Base-by-base conservation (phyloP, 2,797 vertebrate species). In the Hyperoplus lanceolatus region DNA sequence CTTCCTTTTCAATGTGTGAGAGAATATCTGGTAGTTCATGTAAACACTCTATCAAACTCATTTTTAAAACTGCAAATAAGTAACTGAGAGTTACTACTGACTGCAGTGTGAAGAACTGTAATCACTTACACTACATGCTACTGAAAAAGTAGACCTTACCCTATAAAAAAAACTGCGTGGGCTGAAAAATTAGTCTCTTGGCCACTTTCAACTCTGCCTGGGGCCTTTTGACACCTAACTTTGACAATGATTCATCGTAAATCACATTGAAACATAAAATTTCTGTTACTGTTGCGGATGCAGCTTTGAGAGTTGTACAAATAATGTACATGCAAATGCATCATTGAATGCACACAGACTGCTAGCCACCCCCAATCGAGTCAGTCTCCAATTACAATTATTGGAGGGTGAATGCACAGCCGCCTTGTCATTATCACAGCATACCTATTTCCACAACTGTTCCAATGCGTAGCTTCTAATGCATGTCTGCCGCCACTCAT, bases 1-100 rank as follows among this genome's bases (percentile, higher is more conserved):
- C 54, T 29, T 63, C 69, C 77, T 70, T 77, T 63, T 77, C 50
- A 70, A 45, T 12, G 65, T 86, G 73, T 79, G 77, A 87, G 75
- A 73, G 87, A 89, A 88, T 73, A 79, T 53, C 80, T 68, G 73
- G 73, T 16, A 3, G 70, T 46, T 46, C 11, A 46, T 46, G 45
- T 46, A 5, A 9, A 46, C 11, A 10, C 45, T 46, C 2, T 46
- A 46, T 46, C 14, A 46, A 46, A 46, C 45, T 46, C 8, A 10
- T 46, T 10, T 10, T 46, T 10, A 46, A 13, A 46, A 29, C 29
- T 29, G 29, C 29, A 29, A 29, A 29, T 29, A 29, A 29, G 29
- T 29, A 29, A 29, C 29, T 29, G 29, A 29, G 3, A 29, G 29
- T 29, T 29, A 29, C 29, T 29, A 3, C 29, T 29, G 29, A 29